phyloP scores from a whole-genome alignment of 2,797 vertebrate species.

The Poeciliopsis presidionis region DNA sequence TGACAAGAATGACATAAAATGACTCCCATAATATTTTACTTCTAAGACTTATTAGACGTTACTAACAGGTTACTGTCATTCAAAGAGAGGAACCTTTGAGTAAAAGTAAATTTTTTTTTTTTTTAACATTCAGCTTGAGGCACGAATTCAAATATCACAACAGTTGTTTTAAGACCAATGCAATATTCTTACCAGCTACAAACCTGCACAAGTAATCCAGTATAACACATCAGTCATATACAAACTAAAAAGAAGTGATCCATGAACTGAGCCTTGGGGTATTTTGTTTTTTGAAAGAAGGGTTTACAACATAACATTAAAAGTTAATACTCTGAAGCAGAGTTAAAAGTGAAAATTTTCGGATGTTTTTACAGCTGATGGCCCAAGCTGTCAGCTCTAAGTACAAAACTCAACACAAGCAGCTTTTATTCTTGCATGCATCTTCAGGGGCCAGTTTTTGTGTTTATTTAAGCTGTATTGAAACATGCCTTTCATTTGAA shows the following conservation, averaged over 20 bases:
- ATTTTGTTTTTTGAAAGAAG: not conserved
- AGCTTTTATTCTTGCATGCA: conserved; percentile 26
- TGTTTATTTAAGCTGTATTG: conserved; percentile 11
- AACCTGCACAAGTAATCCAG: not conserved
- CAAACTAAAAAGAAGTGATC: not conserved
- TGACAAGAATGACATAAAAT: not conserved
- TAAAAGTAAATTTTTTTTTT: not conserved
- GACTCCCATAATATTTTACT: not conserved
- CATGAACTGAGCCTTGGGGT: not conserved
- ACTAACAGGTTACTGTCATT: not conserved
- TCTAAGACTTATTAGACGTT: not conserved
- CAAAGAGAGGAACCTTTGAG: not conserved
- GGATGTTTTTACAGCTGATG: conserved; percentile 26
- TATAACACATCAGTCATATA: not conserved
- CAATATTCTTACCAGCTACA: not conserved
- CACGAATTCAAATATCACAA: not conserved
- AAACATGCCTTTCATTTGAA: conserved; percentile 27
- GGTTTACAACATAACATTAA: not conserved
- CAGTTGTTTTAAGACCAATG: not conserved
- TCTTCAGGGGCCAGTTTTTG: conserved; percentile 13
- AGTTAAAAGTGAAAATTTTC: not conserved
- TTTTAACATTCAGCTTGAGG: not conserved
- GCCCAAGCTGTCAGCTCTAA: conserved; percentile 32
- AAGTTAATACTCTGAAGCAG: conserved; percentile 2
- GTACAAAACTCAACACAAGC: conserved; percentile 19